Conservation (phyloP, 1,140 invertebrate species). For the Leptopilina boulardi region DNA sequence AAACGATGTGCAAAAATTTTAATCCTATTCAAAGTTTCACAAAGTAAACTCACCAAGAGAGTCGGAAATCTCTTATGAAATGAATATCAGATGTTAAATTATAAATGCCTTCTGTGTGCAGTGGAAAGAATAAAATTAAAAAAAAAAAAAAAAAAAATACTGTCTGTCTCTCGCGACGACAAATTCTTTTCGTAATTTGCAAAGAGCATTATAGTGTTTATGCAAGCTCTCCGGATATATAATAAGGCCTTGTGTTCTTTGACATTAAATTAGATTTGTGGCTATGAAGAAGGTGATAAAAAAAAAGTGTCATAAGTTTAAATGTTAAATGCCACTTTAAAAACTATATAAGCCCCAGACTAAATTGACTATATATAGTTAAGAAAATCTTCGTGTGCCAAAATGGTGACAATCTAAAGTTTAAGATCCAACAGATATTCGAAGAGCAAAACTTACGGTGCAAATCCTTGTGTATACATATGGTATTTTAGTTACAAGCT, state of each 20-base stretch:
- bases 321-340: background rate
- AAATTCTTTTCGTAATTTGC: background rate
- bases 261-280: conserved; percentile 12
- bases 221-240: background rate
- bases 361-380: background rate
- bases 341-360: background rate
- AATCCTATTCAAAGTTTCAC: no score
- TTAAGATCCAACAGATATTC: background rate
- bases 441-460: background rate
- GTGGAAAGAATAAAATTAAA: conserved; percentile 7
- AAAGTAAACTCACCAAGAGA: no score
- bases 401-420: background rate
- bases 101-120: background rate
- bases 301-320: background rate
- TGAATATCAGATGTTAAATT: background rate
- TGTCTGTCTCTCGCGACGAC: background rate
- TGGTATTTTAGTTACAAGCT: conserved; percentile 15
- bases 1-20: no score
- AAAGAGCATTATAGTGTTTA: conserved; percentile 10
- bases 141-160: background rate
- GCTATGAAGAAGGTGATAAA: background rate
- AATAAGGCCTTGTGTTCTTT: background rate
- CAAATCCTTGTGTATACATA: conserved; percentile 12
- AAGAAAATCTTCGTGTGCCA: background rate
- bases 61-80: no score